Evolutionary conservation across 92 coral and sea anemone species (phyloP).

Genomic region (Diadumene lineata): DNA sequence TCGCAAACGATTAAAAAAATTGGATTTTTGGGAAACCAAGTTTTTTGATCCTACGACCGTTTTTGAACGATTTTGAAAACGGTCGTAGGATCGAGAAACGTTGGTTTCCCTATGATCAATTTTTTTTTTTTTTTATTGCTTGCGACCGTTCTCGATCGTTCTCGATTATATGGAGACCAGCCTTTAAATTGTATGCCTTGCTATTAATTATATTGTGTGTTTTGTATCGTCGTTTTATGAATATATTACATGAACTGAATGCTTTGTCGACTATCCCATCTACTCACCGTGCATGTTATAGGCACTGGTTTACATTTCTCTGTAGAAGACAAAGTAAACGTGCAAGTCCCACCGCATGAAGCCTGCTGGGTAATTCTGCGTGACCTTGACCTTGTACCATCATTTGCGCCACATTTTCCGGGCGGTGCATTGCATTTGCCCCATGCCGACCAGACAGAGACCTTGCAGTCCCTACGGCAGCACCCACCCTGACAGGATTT

Average conservation of each 20-base stretch:
- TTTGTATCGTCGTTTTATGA: no score
- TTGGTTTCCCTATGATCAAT: no score
- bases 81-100: no score
- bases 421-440: slow-evolving; percentile 61
- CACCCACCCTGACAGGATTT: slow-evolving; percentile 73
- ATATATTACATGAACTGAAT: no score
- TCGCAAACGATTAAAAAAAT: no score
- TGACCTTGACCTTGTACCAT: slow-evolving; percentile 51
- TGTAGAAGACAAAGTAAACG: slow-evolving; percentile 12
- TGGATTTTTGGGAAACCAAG: no score
- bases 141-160: no score
- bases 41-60: no score
- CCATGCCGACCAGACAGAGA: slow-evolving; percentile 71
- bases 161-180: no score
- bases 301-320: slow-evolving; percentile 73
- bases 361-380: slow-evolving; percentile 48
- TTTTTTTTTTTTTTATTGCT: no score
- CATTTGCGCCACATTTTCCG: slow-evolving; percentile 49
- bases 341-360: slow-evolving; percentile 70
- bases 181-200: not conserved
- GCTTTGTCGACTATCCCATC: not conserved
- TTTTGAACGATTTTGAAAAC: no score
- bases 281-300: slow-evolving; percentile 68
- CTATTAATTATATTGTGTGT: no score
- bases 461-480: slow-evolving; percentile 64